Evolutionary conservation across 2,113 vertebrate species (phyloP).

Genomic region (Callaeas wilsoni): DNA sequence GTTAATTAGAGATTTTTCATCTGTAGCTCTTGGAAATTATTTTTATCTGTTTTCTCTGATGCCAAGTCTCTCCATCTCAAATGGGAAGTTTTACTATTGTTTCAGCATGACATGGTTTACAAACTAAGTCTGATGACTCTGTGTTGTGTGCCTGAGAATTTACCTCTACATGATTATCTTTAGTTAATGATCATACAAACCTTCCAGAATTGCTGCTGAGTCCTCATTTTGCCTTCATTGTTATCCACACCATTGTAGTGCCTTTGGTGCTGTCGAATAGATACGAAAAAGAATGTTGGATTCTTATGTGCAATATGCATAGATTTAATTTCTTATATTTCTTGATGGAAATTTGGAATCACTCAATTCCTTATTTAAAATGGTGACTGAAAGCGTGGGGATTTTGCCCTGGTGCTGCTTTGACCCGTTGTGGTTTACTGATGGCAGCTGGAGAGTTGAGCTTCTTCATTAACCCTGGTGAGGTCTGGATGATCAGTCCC

Average conservation of each 20-base stretch:
- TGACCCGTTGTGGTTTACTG: background rate
- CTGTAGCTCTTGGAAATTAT: background rate
- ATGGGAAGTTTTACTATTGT: background rate
- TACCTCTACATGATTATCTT: background rate
- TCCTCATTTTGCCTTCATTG: background rate
- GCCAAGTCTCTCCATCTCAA: background rate
- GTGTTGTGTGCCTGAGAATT: background rate
- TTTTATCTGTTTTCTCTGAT: background rate
- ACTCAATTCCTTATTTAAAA: background rate
- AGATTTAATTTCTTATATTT: background rate
- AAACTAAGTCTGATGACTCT: background rate
- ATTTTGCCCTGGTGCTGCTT: background rate
- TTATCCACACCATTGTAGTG: background rate
- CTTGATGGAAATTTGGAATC: background rate
- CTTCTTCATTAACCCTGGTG: background rate
- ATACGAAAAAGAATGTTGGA: background rate
- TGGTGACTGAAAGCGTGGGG: background rate
- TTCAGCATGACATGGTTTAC: background rate
- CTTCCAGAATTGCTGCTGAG: background rate
- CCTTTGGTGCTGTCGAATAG: background rate
- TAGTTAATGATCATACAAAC: background rate
- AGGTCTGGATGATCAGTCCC: background rate
- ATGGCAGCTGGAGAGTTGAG: background rate
- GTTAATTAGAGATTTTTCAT: background rate
- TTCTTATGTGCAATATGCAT: background rate